A percentile compares a stretch with the other conserved stretches of the same genome.
phyloP scores from a whole-genome alignment of 2,888 invertebrate genomes.

The Acleris sparsana region DNA sequence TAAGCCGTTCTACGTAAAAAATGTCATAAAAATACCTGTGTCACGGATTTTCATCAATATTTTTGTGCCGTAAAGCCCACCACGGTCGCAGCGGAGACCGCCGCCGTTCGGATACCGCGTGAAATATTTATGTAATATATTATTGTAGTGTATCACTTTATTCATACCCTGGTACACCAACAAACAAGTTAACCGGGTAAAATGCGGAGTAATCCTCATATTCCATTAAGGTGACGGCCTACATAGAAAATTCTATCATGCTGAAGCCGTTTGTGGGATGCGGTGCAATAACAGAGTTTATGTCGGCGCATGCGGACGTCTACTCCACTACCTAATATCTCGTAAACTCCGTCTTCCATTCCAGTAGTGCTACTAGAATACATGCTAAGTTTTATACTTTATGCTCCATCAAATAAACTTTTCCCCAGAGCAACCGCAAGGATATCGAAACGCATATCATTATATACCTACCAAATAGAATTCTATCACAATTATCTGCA shows the following conservation, averaged over 20 bases:
- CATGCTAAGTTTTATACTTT: background rate
- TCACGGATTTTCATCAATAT: slow-evolving; percentile 6
- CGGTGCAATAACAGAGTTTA: slow-evolving; percentile 27
- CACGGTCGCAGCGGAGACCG: background rate
- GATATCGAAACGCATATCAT: too few species aligned
- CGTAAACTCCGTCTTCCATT: slow-evolving; percentile 13
- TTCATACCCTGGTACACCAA: slow-evolving; percentile 19
- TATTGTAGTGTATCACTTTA: slow-evolving; percentile 20
- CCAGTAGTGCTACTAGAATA: slow-evolving; percentile 2
- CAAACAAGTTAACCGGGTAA: slow-evolving; percentile 6
- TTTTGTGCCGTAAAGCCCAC: slow-evolving; percentile 2
- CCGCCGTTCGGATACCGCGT: slow-evolving; percentile 4
- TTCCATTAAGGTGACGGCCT: slow-evolving; percentile 9
- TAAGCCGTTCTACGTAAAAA: too few species aligned
- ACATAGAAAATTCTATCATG: slow-evolving; percentile 19
- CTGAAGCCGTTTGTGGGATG: slow-evolving; percentile 11
- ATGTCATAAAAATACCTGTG: too few species aligned
- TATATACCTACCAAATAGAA: too few species aligned
- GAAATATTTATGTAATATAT: slow-evolving; percentile 23
- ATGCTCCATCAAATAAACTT: background rate
- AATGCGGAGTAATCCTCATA: slow-evolving; percentile 1
- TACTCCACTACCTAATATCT: slow-evolving; percentile 6
- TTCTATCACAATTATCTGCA: too few species aligned
- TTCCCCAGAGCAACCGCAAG: background rate
- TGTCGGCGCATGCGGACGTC: background rate